A percentile compares a stretch with the other conserved stretches of the same genome.
phyloP scores from a whole-genome alignment of 2,797 vertebrate species.

The Nasua narica region DNA sequence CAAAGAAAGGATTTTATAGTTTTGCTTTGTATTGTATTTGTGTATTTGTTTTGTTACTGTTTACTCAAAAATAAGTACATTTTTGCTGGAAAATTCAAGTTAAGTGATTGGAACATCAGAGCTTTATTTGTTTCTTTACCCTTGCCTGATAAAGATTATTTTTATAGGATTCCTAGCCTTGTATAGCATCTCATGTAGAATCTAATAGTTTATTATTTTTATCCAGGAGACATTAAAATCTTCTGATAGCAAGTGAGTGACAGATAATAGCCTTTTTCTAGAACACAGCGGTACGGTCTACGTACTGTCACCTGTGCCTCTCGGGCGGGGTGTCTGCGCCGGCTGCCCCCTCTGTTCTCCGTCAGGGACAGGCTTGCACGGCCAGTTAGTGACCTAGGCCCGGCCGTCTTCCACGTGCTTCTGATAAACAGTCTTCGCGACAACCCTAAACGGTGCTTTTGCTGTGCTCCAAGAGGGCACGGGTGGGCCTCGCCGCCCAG shows the following conservation, averaged over 20 bases:
- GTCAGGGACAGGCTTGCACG: not conserved
- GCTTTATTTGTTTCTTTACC: conserved; percentile 3
- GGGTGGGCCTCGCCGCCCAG: not conserved
- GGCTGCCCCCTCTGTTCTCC: not conserved
- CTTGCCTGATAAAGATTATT: conserved; percentile 15
- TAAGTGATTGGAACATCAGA: not conserved
- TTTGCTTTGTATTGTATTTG: not conserved
- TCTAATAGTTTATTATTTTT: conserved; percentile 1
- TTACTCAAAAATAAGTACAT: not conserved
- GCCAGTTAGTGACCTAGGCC: not conserved
- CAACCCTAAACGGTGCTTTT: not conserved
- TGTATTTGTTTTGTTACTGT: conserved; percentile 53
- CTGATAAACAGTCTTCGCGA: not conserved
- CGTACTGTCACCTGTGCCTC: not conserved
- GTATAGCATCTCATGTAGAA: not conserved
- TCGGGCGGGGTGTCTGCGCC: not conserved
- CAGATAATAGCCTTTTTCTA: not conserved
- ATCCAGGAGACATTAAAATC: conserved; percentile 21
- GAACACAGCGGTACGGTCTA: not conserved
- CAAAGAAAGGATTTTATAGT: conserved; percentile 31
- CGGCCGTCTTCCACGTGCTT: not conserved
- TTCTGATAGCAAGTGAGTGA: not conserved
- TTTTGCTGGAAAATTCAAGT: conserved; percentile 50
- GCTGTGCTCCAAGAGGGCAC: not conserved
- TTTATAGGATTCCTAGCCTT: not conserved